A percentile compares a stretch with the other conserved stretches of the same genome.
phyloP scores from a whole-genome alignment of 1,140 invertebrate species.

The Agraylea sexmaculata region DNA sequence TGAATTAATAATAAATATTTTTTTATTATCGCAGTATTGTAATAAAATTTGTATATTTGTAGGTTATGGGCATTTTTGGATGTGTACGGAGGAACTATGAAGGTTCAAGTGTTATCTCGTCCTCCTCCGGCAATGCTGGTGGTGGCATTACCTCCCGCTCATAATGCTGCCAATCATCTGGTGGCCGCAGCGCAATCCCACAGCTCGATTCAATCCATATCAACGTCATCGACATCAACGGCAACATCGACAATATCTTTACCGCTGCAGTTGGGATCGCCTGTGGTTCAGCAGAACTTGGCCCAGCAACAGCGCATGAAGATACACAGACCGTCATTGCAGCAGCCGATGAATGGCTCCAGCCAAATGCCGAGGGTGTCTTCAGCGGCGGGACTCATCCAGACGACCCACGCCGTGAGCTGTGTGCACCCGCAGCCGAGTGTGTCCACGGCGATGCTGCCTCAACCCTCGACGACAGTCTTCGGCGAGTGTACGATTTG shows the following conservation, averaged over 20 bases:
- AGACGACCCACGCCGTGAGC: conserved; percentile 16
- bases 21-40: too few species aligned
- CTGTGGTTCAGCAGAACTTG: conserved; percentile 10
- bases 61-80: conserved; percentile 94
- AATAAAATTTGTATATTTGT: too few species aligned
- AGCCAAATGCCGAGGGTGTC: conserved; percentile 4
- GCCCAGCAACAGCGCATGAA: conserved; percentile 10
- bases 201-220: conserved; percentile 10
- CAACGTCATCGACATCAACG: conserved; percentile 11
- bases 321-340: conserved; percentile 18
- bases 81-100: conserved; percentile 86
- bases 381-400: conserved; percentile 10
- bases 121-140: conserved; percentile 52
- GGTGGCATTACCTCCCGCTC: conserved; percentile 55
- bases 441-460: conserved; percentile 13
- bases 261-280: too few species aligned
- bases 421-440: conserved; percentile 1
- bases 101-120: conserved; percentile 47
- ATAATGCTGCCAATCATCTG: conserved; percentile 29
- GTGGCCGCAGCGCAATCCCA: conserved; percentile 16
- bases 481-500: conserved; percentile 82
- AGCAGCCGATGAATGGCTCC: conserved; percentile 27
- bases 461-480: conserved; percentile 23
- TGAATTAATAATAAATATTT: too few species aligned
- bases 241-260: too few species aligned